Percentiles rank a stretch among this genome's conserved stretches.
These are phyloP conservation scores for Phalacrocorax brasilianus DNA, from an alignment of 2,113 vertebrate species.

Conservation along the genomic window DNA sequence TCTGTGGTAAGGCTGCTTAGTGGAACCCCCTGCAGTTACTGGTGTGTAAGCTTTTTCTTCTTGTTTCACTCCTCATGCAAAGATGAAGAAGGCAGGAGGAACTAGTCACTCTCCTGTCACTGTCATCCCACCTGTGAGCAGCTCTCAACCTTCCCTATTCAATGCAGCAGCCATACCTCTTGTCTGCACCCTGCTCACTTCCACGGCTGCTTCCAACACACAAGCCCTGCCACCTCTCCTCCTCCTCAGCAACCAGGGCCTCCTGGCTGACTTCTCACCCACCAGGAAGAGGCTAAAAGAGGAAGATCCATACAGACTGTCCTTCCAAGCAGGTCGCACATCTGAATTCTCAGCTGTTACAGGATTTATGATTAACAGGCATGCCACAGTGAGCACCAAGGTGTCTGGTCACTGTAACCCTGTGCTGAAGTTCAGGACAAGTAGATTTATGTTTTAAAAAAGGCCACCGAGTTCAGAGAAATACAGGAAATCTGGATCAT, in stretches of 20 bases:
- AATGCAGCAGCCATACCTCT: neutral
- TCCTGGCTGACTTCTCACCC: neutral
- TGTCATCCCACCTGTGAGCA: neutral
- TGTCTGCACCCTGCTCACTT: neutral
- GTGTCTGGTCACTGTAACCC: neutral
- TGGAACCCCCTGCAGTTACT: neutral
- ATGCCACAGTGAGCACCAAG: neutral
- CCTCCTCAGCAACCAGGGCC: neutral
- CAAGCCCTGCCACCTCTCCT: neutral
- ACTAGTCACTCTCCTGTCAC: neutral
- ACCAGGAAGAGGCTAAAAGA: neutral
- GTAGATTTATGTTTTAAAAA: neutral
- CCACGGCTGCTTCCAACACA: neutral
- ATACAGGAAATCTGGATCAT: neutral
- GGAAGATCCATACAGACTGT: neutral
- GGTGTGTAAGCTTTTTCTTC: neutral
- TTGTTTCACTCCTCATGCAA: neutral
- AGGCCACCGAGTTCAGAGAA: neutral
- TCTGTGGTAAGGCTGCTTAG: neutral
- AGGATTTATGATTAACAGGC: slow-evolving; percentile 33
- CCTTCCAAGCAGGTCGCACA: slow-evolving; percentile 12
- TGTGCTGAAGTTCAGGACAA: neutral
- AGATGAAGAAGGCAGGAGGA: neutral
- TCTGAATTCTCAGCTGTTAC: slow-evolving; percentile 35
- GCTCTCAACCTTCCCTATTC: neutral